Base-by-base conservation (phyloP, 2,113 vertebrate species). In the Baryphthengus martii region DNA sequence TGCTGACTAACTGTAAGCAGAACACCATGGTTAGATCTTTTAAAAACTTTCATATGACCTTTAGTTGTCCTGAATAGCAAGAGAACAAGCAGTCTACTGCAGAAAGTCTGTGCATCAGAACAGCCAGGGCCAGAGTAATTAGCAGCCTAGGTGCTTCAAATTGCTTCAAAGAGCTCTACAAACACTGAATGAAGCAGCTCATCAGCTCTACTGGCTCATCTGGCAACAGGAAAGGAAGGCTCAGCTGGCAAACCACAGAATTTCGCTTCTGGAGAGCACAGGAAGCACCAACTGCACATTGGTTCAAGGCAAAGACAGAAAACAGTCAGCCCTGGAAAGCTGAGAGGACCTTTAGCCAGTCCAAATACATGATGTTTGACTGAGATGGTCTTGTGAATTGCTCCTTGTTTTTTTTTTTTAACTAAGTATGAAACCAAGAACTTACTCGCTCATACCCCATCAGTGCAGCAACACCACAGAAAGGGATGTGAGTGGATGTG, bases 381-480 rank as follows among this genome's bases (percentile, higher is more conserved):
- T 42, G 62, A 84, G 45, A 59, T 66, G 35, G 5, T 80, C 58
- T 40, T 45, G 18, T 58, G 45, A 66, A 68, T 45, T 40, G 17
- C 11, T 58, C 11, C 16, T 52, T 72, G 37, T 1, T 52, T 52
- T 50, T 13, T 50, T 13, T 67, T 67, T 63, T 52, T 31, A 63
- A 58, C 45, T 44, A 9, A 9, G 9, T 7, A 2, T 49, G n/a
- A 87, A 90, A 52, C 16, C 50, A 85, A 80, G 17, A 80, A 86
- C 18, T 15, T 76, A 2, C 26, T 52, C 50, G 28, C 47, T 49
- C 10, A 21, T 9, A 28, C 9, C 50, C 50, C 50, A 16, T 52
- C 9, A 1, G 11, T 7, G 33, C 39, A 77, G 35, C 49, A 59
- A 1, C 44, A 73, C 3, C 0, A 0, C 25, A 21, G 67, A 56